These are phyloP conservation scores for Tipula confusa DNA, from an alignment of 2,888 invertebrate species.

Conservation along the genomic window DNA sequence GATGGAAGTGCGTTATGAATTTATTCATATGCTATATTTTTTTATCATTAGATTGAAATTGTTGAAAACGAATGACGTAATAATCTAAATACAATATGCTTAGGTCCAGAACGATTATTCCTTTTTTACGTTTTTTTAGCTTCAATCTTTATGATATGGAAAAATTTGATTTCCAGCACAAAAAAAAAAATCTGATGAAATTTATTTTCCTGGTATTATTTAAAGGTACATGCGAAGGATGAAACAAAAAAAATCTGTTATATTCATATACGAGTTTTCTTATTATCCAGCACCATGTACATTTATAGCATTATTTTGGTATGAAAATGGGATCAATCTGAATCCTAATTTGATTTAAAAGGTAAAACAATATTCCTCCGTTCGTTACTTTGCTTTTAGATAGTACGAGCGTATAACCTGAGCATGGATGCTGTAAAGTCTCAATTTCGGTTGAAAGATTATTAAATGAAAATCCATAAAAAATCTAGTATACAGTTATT, in stretches of 20 bases:
- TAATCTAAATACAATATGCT: background rate
- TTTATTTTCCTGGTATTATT: background rate
- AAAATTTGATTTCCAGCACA: background rate
- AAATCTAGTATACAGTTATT: background rate
- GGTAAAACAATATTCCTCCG: background rate
- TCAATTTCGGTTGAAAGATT: background rate
- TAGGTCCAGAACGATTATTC: background rate
- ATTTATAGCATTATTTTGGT: background rate
- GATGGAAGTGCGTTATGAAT: background rate
- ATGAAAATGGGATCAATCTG: background rate
- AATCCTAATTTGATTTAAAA: constrained; percentile 12
- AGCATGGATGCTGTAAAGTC: background rate
- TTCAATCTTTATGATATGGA: background rate
- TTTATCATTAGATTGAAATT: background rate
- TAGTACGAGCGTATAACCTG: background rate
- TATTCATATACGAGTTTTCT: background rate
- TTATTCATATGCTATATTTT: background rate
- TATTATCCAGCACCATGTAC: background rate
- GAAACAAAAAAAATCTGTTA: background rate
- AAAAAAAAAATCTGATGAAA: background rate
- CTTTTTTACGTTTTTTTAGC: background rate
- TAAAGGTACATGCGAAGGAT: background rate
- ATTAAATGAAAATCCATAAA: background rate
- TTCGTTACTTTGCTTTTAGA: background rate
- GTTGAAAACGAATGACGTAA: background rate